phyloP scores from a whole-genome alignment of 2,888 invertebrate species.

The Eupithecia centaureata region DNA sequence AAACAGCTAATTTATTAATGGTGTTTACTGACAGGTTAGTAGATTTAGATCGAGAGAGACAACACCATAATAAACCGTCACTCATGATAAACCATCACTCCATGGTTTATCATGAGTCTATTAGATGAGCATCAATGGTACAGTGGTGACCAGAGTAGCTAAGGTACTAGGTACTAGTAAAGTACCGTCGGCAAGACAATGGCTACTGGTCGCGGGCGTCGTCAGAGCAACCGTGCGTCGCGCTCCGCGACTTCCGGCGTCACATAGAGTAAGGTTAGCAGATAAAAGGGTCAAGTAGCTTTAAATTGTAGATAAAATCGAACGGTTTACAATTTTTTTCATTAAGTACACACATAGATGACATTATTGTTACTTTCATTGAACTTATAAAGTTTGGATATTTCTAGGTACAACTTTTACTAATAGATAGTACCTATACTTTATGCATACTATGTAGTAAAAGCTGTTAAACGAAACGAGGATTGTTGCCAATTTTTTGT shows the following conservation, averaged over 20 bases:
- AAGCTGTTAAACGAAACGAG: too few relatives aligned
- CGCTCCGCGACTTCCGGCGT: slow-evolving; percentile 63
- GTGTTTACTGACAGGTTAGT: not conserved
- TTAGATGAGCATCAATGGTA: slow-evolving; percentile 9
- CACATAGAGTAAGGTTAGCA: slow-evolving; percentile 47
- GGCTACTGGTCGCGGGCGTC: slow-evolving; percentile 48
- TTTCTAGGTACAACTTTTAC: too few relatives aligned
- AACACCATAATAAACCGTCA: not conserved
- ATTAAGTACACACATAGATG: too few relatives aligned
- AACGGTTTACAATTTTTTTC: not conserved
- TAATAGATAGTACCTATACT: too few relatives aligned
- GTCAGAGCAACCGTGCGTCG: slow-evolving; percentile 48
- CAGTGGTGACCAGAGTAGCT: slow-evolving; percentile 16
- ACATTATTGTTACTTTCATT: not conserved
- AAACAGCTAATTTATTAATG: not conserved
- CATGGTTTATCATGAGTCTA: too few relatives aligned
- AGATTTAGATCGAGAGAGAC: not conserved
- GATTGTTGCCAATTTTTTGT: too few relatives aligned
- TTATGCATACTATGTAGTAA: too few relatives aligned
- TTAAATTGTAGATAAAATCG: not conserved
- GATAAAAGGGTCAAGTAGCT: slow-evolving; percentile 25
- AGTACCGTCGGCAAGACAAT: slow-evolving; percentile 64
- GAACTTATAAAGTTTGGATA: too few relatives aligned
- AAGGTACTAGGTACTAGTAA: slow-evolving; percentile 1
- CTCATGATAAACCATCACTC: too few relatives aligned